Evolutionary conservation across 2,113 vertebrate genomes (phyloP), one percentile per base, ranked within the genome.

Genomic region (Argyrosomus japonicus): DNA sequence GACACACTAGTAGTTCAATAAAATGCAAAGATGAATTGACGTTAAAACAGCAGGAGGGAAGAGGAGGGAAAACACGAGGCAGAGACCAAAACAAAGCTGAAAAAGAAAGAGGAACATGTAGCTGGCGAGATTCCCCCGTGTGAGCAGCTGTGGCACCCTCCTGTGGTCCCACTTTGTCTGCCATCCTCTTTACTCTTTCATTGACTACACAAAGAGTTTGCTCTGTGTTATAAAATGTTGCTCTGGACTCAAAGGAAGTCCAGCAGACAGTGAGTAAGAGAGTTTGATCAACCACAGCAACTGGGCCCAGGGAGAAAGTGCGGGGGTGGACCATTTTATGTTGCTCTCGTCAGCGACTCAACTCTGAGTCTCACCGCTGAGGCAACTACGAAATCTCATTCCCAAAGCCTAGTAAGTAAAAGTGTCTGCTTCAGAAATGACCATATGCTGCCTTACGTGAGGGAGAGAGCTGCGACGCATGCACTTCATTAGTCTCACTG

Each of bases 201-300:
- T 6, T 60, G 63, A 81, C 81, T 40, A 25, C 47, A 74, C 19
- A 5, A 75, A 58, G 36, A 80, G 50, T 73, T 79, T 68, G 21
- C 18, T 27, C 60, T 73, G 40, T 12, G 19, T 57, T 48, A 65
- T 7, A 73, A 78, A 84, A 91, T 17, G 75, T 64, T 78, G 64
- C 82, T 72, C 17, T 60, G 74, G 76, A 85, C 71, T 68, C 53
- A 82, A 75, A 91, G 88, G 91, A 94, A 93, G 89, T 91, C 73
- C 58, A 68, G 71, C 90, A 94, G 91, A 93, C 91, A 79, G 84
- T 91, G 91, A 94, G 87, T 92, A 92, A 93, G 93, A 90, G 79
- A 58, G 82, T 70, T 83, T 79, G 74, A 90, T 83, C 79, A 68
- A 74, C 50, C 67, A 62, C 63, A 85, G 77, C 25, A 45, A 68